Base-by-base conservation (phyloP, 2,888 invertebrate species). In the Rotaria magnacalcarata region DNA sequence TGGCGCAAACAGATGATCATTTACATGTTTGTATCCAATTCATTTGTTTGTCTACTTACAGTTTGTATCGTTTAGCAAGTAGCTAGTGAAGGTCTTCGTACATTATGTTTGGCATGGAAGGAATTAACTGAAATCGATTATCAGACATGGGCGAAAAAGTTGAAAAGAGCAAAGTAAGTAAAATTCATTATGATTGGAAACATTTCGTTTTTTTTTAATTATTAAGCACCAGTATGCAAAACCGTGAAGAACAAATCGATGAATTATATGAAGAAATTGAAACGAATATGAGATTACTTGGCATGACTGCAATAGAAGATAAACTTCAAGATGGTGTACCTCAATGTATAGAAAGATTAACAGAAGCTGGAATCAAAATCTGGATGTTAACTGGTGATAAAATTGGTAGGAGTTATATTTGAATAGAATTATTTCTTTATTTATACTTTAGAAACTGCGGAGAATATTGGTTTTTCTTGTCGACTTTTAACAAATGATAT, bases 331-430 rank as follows among this genome's bases (percentile, higher is more conserved):
- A 98, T 90, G 98, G 97, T 85, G 99, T 99, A 0, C 93, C 93
- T 0, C 95, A 96, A 90, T 94, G 96, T 5, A 99, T 99, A 90
- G 95, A 96, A 86, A 97, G 96, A 92, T 93, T 99, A 87, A 94
- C 95, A 88, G 93, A 95, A 91, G 98, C 97, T 86, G 96, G 96
- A 88, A 98, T 99, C 87, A 97, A 98, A 92, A 94, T 99, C 89
- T 99, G 99, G 99, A 97, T 99, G 67, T 93, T 99, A 86, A 99
- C 99, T 0, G 99, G 99, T 60, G 99, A 99, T 91, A 99, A 99
- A 92, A 47, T 47, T 47, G 80, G 80, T 80, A 80, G 5, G 19
- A 5, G n/a, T 11, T 43, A 6, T 2, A 27, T 27, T 27, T 14
- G 10, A 27, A 11, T 52, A 52, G 14, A 52, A 16, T 16, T 52